These are phyloP conservation scores for Calcarius lapponicus DNA, from an alignment of 2,797 vertebrate species.

Conservation along the genomic window DNA sequence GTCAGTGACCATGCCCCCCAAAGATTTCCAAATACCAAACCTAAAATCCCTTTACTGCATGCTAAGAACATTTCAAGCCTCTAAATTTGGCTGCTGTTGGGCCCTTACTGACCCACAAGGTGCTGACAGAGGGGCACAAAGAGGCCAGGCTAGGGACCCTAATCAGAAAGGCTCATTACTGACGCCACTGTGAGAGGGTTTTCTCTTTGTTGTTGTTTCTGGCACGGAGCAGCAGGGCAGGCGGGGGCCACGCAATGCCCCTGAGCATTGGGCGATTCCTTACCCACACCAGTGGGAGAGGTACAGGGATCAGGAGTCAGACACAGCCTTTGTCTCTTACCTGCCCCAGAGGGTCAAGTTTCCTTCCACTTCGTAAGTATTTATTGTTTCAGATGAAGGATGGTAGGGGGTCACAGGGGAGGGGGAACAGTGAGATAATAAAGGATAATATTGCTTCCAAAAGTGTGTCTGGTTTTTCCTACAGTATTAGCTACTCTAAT, in stretches of 20 bases:
- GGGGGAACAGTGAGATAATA: conserved; percentile 39
- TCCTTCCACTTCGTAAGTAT: conserved; percentile 65
- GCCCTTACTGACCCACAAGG: neutral
- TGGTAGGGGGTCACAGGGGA: conserved; percentile 26
- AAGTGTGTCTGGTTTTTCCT: conserved; percentile 54
- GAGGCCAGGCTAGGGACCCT: neutral
- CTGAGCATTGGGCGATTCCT: conserved; percentile 16
- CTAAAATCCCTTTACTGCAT: neutral
- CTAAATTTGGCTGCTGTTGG: neutral
- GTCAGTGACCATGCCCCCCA: neutral
- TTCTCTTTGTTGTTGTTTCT: conserved; percentile 45
- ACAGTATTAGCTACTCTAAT: conserved; percentile 40
- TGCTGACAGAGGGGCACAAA: neutral
- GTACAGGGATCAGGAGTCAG: conserved; percentile 34
- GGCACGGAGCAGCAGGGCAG: conserved; percentile 15
- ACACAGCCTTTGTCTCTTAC: conserved; percentile 62
- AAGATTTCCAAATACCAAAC: neutral
- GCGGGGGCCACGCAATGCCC: neutral
- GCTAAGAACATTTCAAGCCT: neutral
- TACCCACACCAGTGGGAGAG: neutral
- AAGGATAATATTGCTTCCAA: conserved; percentile 64
- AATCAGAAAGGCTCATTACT: neutral
- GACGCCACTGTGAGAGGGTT: neutral
- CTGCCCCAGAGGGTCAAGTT: conserved; percentile 60
- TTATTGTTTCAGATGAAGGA: conserved; percentile 67